Evolutionary conservation across 1,140 invertebrate species (phyloP), one percentile per base, ranked within the genome.

Genomic region (Tetragnatha versicolor): DNA sequence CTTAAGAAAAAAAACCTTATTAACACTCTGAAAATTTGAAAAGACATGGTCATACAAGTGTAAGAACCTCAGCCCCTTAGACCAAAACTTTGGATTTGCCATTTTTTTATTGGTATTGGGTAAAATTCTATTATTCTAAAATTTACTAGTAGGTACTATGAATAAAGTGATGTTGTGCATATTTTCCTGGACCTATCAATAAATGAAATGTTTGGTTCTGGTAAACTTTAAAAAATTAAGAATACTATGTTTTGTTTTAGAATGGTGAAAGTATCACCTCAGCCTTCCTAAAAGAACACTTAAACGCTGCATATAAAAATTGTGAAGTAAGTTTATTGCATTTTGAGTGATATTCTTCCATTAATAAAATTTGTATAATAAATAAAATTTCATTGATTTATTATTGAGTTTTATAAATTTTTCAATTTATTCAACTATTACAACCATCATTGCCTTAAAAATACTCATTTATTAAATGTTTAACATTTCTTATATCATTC

Each of bases 191-290:
- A n/a, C n/a, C n/a, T n/a, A n/a, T n/a, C n/a, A n/a, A n/a, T n/a
- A n/a, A n/a, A n/a, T n/a, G n/a, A n/a, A n/a, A n/a, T n/a, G 7
- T 22, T 20, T 53, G 20, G 7, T 9, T 14, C 20, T 29, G 14
- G 20, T 14, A 31, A 27, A 61, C 31, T 61, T 61, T 31, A 22
- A 31, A 60, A 31, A 31, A 12, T 14, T 60, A 12, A 12, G 20
- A 12, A 6, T 12, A 20, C 5, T 20, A 12, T 53, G 49, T 31
- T 27, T 65, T 65, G 10, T 77, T 45, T 25, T 22, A 77, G 75
- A 77, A 66, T 42, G 75, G 75, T 2, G 63, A 53, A 31, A 53
- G 22, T 66, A 61, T 77, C 17, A 14, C 22, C 17, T 77, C 75
- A 27, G 75, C 60, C 20, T 77, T 53, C 12, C 58, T 77, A 12